A percentile compares a stretch with the other conserved stretches of the same genome.
Evolutionary conservation across 2,888 invertebrate species (phyloP).

Genomic region (Xestobium rufovillosum): DNA sequence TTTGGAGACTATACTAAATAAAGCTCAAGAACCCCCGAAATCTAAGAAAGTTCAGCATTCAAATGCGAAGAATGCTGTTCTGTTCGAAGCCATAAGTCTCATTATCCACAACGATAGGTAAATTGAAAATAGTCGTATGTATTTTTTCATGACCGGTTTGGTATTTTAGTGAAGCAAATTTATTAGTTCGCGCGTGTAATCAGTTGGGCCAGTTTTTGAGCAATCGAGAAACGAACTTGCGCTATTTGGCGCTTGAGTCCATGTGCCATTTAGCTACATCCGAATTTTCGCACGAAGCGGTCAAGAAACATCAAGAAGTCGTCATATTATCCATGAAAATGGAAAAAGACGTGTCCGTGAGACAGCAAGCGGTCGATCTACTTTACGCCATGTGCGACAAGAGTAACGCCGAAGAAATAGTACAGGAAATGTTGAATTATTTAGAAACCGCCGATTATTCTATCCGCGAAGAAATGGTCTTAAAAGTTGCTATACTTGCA

Average conservation of each 20-base stretch:
- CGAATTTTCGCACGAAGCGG: conserved; percentile 98
- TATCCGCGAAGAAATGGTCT: conserved; percentile 99
- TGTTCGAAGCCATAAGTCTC: conserved; percentile 98
- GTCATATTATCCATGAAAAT: conserved; percentile 99
- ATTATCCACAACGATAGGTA: conserved; percentile 96
- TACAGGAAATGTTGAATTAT: conserved; percentile 98
- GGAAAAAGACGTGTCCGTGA: conserved; percentile 96
- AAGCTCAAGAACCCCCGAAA: conserved; percentile 98
- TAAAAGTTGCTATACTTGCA: conserved; percentile 97
- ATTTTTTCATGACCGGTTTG: conserved; percentile 1
- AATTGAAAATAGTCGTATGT: conserved; percentile 11
- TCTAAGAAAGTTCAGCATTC: conserved; percentile 99
- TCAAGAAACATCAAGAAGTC: conserved; percentile 99
- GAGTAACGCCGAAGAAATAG: conserved; percentile 98
- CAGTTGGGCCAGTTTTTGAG: conserved; percentile 97
- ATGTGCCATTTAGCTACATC: conserved; percentile 99
- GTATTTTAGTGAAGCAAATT: conserved; percentile 80
- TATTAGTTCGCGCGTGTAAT: conserved; percentile 96
- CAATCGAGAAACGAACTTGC: conserved; percentile 93
- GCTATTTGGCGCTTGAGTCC: conserved; percentile 96
- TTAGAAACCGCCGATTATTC: conserved; percentile 99
- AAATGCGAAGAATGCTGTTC: conserved; percentile 98
- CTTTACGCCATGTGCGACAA: conserved; percentile 99
- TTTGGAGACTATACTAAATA: conserved; percentile 94
- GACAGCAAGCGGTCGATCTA: conserved; percentile 96